phyloP scores from a whole-genome alignment of 1,140 invertebrate species.

The Drosophila teissieri region DNA sequence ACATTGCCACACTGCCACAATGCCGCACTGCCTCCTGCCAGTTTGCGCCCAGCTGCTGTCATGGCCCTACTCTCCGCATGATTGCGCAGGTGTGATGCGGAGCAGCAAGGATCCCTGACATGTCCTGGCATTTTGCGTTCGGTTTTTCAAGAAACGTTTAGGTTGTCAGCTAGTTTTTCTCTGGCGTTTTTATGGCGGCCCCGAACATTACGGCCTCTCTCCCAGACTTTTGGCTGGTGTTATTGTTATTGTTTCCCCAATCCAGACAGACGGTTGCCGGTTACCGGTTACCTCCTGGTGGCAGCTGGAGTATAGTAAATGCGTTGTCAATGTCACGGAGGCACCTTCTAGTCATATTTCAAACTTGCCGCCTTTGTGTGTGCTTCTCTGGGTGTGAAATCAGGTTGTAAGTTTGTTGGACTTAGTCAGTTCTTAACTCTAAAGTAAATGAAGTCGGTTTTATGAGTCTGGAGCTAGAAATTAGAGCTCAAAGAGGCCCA shows the following conservation, averaged over 20 bases:
- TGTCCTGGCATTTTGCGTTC: conserved; percentile 71
- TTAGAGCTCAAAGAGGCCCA: neutral
- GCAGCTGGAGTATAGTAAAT: conserved; percentile 50
- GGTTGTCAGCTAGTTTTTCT: conserved; percentile 76
- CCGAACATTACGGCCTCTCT: conserved; percentile 38
- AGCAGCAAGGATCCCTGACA: conserved; percentile 45
- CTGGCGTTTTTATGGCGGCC: conserved; percentile 41
- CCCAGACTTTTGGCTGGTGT: conserved; percentile 45
- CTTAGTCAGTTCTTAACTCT: neutral
- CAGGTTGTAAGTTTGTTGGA: conserved; percentile 16
- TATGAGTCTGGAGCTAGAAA: neutral
- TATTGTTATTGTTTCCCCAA: conserved; percentile 56
- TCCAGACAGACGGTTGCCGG: conserved; percentile 3
- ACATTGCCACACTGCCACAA: conserved; percentile 9
- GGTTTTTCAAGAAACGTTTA: conserved; percentile 79
- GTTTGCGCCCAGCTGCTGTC: conserved; percentile 60
- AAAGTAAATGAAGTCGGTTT: conserved; percentile 14
- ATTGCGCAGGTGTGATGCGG: conserved; percentile 67
- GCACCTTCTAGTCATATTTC: conserved; percentile 60
- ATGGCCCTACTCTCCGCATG: conserved; percentile 60
- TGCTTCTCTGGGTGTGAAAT: conserved; percentile 15
- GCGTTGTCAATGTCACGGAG: conserved; percentile 57
- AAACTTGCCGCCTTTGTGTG: conserved; percentile 34
- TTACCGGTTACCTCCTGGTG: neutral
- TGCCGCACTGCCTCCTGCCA: conserved; percentile 26